A percentile compares a stretch with the other conserved stretches of the same genome.
Evolutionary conservation across 2,797 vertebrate genomes (phyloP).

Genomic region (Labroides dimidiatus): DNA sequence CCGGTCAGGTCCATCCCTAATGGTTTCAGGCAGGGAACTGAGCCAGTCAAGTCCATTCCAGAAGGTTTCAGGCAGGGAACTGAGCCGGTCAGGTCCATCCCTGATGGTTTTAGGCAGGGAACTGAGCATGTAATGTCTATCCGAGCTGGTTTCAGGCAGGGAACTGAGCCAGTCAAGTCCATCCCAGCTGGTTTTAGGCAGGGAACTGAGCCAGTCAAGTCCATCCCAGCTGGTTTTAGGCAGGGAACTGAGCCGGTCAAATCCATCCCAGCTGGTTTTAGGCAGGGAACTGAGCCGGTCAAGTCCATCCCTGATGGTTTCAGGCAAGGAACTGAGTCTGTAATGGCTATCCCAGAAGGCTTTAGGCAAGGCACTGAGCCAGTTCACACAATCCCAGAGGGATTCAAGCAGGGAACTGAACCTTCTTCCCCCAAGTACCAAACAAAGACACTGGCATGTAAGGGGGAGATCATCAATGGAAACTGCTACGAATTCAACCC

Average conservation of each 20-base stretch:
- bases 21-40: conserved; percentile 43
- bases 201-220: conserved; percentile 17
- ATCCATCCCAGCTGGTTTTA: conserved; percentile 8
- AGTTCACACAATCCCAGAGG: neutral
- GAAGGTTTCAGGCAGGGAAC: conserved; percentile 31
- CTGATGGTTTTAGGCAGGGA: conserved; percentile 24
- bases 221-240: conserved; percentile 19
- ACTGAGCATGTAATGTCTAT: neutral
- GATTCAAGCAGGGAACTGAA: conserved; percentile 42
- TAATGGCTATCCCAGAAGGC: conserved; percentile 3
- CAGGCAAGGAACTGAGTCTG: conserved; percentile 22
- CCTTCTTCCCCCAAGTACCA: neutral
- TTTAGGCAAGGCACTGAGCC: conserved; percentile 38
- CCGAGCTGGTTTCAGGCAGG: conserved; percentile 34
- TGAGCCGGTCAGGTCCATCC: accelerated
- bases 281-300: conserved; percentile 14
- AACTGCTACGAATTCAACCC: conserved; percentile 79
- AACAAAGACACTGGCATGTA: conserved; percentile 46
- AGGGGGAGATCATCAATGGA: conserved; percentile 71
- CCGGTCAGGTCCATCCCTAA: neutral
- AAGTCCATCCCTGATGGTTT: conserved; percentile 7
- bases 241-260: conserved; percentile 22
- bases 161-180: neutral
- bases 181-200: conserved; percentile 34
- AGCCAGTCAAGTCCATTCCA: neutral